Evolutionary conservation across 2,113 vertebrate genomes (phyloP), one percentile per base, ranked within the genome.

Genomic region (Indicator indicator): DNA sequence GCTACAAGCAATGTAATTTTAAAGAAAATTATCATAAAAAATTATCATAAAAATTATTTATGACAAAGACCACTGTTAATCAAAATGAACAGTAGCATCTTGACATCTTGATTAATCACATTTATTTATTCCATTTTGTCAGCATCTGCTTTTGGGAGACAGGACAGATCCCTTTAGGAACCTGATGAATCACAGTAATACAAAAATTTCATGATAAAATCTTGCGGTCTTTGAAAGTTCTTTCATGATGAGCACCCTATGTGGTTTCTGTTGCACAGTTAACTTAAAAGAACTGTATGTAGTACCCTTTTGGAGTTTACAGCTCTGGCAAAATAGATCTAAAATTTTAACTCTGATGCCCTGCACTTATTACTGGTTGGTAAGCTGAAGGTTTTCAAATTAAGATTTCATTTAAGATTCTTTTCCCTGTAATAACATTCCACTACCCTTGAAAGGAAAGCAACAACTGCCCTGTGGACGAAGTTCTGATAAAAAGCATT

Each of bases 391-490:
- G 27, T 59, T 91, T 94, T 90, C 42, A 87, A 87, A 92, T 90
- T 89, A 91, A 95, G 84, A 94, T 93, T 91, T 86, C 64, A 85
- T 86, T 94, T 87, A 64, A 85, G 69, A 93, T 95, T 84, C 70
- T 82, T 69, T 87, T 44, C 64, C 89, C 89, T 87, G 44, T 72
- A 92, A 74, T 72, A 91, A 86, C 48, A 82, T 80, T 83, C 52
- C 5, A 7, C 58, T 38, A 82, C 36, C 27, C 52, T 89, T 50
- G 69, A 76, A 95, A 91, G 40, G 33, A 95, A 91, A 87, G 30
- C 60, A 86, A 74, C 65, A 48, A 67, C 60, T 48, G 67, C 46
- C 55, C 6, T 44, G 42, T 52, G 56, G 89, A 86, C 20, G 81
- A 88, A 68, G 32, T 60, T 74, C 42, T 30, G 48, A 88, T 26